Evolutionary conservation across 64 coral and sea anemone genomes (phyloP), one percentile per base, ranked within the genome.

Genomic region (Actinia tenebrosa): DNA sequence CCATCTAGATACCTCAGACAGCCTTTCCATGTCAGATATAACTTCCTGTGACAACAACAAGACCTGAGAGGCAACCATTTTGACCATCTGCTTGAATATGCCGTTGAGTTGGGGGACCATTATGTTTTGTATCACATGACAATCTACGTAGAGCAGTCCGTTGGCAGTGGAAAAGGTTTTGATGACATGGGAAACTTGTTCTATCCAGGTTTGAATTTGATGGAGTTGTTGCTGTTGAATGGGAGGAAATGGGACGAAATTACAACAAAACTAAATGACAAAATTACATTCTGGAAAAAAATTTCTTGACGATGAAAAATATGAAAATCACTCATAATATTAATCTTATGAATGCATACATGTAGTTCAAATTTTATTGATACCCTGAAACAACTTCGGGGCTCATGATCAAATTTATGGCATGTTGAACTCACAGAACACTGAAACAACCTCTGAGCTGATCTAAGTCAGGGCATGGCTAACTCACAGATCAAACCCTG

Each of bases 81-180:
- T 84, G 44, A 91, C 85, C 68, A 98, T 78, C 72, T 98, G 47
- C 68, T 90, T 94, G 80, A 94, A 98, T 55, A 98, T 98, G 45
- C 15, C 69, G 71, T 81, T 85, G 23, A 98, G 82, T 26, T 87
- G 79, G 16, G 96, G 96, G 45, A 98, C 43, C 50, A 98, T 91
- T 43, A 18, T 50, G 2, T 87, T 61, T 27, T 94, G 92, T 2
- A 98, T 82, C 45, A 79, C 82, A 62, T 71, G 79, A 45, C 96
- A 98, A 58, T 98, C 90, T 7, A 98, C 89, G 71, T 89, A 89
- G 56, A 98, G 91, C 14, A 98, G 87, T 27, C 96, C 96, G 92
- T 98, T 94, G 71, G 87, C 68, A 2, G 96, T 98, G 20, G 80
- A 89, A 82, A 98, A 98, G 64, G 46, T 89, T 87, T 92, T 92